Evolutionary conservation across 23 tunicate genomes (phyloP).

Genomic region (Trididemnum miniatum): DNA sequence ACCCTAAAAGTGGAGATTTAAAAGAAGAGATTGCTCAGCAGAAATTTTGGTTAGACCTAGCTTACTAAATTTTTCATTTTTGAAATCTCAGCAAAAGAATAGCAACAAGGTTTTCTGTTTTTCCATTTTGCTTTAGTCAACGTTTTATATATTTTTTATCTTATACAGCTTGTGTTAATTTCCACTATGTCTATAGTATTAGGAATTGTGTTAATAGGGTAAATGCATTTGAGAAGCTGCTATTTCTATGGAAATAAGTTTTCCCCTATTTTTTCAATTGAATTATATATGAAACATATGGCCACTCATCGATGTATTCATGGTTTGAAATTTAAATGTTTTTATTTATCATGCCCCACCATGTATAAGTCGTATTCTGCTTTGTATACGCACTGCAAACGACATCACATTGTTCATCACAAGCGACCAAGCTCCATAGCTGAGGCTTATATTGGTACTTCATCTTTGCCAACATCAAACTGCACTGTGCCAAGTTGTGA

Average conservation of each 20-base stretch:
- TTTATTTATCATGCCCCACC: neutral
- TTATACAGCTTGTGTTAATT: neutral
- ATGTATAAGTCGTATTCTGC: neutral
- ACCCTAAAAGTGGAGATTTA: no score
- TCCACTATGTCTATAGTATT: neutral
- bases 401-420: neutral
- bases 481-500: neutral
- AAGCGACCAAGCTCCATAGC: neutral
- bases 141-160: neutral
- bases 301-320: neutral
- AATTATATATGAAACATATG: neutral
- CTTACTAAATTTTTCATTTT: neutral
- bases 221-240: neutral
- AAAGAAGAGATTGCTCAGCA: no score
- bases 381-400: neutral
- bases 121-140: neutral
- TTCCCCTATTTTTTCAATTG: neutral
- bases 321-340: neutral
- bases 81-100: neutral
- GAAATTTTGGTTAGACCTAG: neutral
- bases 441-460: neutral
- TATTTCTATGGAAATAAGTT: neutral
- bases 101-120: neutral
- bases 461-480: neutral
- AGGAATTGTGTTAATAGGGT: neutral